Evolutionary conservation across 2,888 invertebrate species (phyloP), one percentile per base, ranked within the genome.

Genomic region (Kryphioiulus occultus): DNA sequence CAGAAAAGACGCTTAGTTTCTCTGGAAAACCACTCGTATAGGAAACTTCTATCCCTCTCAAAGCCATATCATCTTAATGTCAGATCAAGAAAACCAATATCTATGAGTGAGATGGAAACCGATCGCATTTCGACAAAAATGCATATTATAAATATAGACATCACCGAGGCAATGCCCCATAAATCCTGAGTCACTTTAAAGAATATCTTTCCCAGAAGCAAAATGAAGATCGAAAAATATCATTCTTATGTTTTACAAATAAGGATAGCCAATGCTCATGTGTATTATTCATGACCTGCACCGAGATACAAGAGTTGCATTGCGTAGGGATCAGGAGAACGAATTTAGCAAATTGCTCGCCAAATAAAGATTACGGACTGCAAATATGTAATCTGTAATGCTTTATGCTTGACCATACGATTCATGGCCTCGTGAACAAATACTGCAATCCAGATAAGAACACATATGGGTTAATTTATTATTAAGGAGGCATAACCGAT

Each of bases 11-110:
- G 22, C 22, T 68, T 26, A n/a, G n/a, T 68, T 68, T 68, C 10
- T 68, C 0, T 0, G 22, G 7, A 68, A 26, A 68, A 68, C 5
- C 53, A 53, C 22, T 68, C 44, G 44, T 44, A 44, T 9, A 22
- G 22, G 9, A 68, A 68, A 68, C n/a, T 5, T 68, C 19, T 26
- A 22, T 7, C 9, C 22, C 19, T 68, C 22, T 5, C 1, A 22
- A 68, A 3, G 0, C 9, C 22, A 22, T n/a, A n/a, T 68, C 22
- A 22, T 68, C 59, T 26, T 4, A 22, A 26, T 68, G 59, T 12
- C 10, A 26, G 59, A 68, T 68, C 59, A 68, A 59, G 59, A 68
- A 68, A 68, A 22, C 59, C 59, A 68, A 68, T 68, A 68, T 68
- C 59, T 22, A 68, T 68, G 59, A 68, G 5, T 22, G 22, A 68